A percentile compares a stretch with the other conserved stretches of the same genome.
Evolutionary conservation across 2,797 vertebrate genomes (phyloP).

Genomic region (Hybognathus amarus): DNA sequence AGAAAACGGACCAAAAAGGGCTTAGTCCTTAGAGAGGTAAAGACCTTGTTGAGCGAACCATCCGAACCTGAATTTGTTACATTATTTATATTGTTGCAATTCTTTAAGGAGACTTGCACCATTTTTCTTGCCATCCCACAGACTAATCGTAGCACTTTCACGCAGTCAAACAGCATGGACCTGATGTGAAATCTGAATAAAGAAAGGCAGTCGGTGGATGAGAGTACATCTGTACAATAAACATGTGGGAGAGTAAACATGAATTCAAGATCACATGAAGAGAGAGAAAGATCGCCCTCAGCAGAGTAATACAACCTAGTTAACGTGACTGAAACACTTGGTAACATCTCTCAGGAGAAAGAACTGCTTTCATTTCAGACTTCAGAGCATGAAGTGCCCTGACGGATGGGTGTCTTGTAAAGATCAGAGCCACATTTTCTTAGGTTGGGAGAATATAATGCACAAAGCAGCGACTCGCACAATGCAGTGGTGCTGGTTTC

Average conservation of each 20-base stretch:
- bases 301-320: conserved; percentile 32
- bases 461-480: conserved; percentile 16
- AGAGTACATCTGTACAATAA: conserved; percentile 25
- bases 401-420: conserved; percentile 9
- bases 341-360: conserved; percentile 20
- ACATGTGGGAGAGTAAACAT: neutral
- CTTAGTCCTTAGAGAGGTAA: too few species aligned
- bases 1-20: too few species aligned
- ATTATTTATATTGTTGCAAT: neutral
- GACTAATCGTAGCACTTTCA: neutral
- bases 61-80: neutral
- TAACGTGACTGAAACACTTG: conserved; percentile 13
- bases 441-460: conserved; percentile 10
- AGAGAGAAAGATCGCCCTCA: conserved; percentile 17
- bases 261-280: neutral
- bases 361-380: conserved; percentile 29
- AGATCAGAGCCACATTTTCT: conserved; percentile 30
- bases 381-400: conserved; percentile 23
- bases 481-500: conserved; percentile 24
- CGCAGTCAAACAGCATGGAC: neutral
- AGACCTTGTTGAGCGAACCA: too few species aligned
- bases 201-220: neutral
- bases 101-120: neutral
- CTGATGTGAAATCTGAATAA: neutral
- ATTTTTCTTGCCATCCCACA: neutral